phyloP scores from a whole-genome alignment of 1,140 invertebrate genomes.

The Eciton burchellii region DNA sequence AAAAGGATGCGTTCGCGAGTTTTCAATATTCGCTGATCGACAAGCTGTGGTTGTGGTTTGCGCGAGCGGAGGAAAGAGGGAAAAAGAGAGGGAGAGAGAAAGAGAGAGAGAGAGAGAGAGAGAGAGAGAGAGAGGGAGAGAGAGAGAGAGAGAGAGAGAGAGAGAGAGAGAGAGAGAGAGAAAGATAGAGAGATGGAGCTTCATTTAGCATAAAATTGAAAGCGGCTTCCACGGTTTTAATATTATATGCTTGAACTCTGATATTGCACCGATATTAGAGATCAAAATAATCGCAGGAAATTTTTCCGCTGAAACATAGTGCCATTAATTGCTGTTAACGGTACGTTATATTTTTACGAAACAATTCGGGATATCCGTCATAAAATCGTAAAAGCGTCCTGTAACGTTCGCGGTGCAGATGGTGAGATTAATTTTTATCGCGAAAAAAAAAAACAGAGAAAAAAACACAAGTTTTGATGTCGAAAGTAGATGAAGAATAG shows the following conservation, averaged over 20 bases:
- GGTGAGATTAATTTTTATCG: not conserved
- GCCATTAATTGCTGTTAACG: not conserved
- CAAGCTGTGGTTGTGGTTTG: slow-evolving; percentile 47
- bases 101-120: not conserved
- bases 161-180: not conserved
- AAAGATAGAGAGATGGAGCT: not conserved
- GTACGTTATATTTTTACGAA: slow-evolving; percentile 16
- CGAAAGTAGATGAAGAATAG: no score
- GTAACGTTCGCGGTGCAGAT: not conserved
- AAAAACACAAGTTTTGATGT: not conserved
- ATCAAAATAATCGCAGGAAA: slow-evolving; percentile 22
- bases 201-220: slow-evolving; percentile 60
- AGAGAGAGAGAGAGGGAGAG: no score
- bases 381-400: slow-evolving; percentile 25
- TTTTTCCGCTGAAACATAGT: slow-evolving; percentile 20
- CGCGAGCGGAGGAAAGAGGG: not conserved
- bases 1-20: slow-evolving; percentile 20
- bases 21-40: slow-evolving; percentile 62
- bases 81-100: not conserved
- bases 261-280: slow-evolving; percentile 22
- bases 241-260: slow-evolving; percentile 4
- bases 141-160: not conserved
- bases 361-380: not conserved
- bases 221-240: slow-evolving; percentile 36
- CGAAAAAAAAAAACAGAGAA: no score